These are phyloP conservation scores for Lagenorhynchus albirostris DNA, from an alignment of 2,113 vertebrate genomes.

Conservation along the genomic window DNA sequence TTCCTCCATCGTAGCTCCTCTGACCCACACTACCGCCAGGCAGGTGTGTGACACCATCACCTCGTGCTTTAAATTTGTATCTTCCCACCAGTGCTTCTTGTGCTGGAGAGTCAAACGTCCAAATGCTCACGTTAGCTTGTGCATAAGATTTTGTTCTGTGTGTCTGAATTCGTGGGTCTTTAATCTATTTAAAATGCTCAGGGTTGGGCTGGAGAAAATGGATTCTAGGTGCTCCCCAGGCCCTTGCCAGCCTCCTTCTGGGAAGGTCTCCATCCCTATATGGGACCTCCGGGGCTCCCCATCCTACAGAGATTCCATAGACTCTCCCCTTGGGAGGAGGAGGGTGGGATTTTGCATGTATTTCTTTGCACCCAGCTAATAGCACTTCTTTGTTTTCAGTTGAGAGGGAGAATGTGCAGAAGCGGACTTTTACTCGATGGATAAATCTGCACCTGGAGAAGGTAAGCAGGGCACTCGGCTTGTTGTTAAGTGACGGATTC, in stretches of 20 bases:
- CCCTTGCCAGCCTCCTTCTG: neutral
- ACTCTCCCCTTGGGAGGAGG: neutral
- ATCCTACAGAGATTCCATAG: rapidly evolving
- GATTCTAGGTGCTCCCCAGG: neutral
- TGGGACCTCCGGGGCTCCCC: neutral
- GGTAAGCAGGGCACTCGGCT: constrained; percentile 78
- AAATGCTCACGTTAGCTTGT: rapidly evolving
- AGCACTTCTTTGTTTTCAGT: constrained; percentile 83
- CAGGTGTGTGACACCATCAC: rapidly evolving
- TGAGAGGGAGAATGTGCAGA: constrained; percentile 96
- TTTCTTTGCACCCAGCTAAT: neutral
- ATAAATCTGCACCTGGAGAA: constrained; percentile 97
- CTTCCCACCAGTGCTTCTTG: neutral
- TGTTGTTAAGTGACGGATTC: rapidly evolving
- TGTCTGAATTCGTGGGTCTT: neutral
- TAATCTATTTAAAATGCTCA: neutral
- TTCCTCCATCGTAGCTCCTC: neutral
- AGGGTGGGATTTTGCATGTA: rapidly evolving
- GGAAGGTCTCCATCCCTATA: neutral
- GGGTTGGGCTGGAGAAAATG: neutral
- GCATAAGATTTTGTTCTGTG: neutral
- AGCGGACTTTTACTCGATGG: constrained; percentile 98
- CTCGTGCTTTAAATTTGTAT: no score
- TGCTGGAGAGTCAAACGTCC: neutral
- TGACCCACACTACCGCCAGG: rapidly evolving